Percentiles rank a stretch among this genome's conserved stretches.
Evolutionary conservation across 1,140 invertebrate genomes (phyloP).

Genomic region (Asbolus verrucosus): DNA sequence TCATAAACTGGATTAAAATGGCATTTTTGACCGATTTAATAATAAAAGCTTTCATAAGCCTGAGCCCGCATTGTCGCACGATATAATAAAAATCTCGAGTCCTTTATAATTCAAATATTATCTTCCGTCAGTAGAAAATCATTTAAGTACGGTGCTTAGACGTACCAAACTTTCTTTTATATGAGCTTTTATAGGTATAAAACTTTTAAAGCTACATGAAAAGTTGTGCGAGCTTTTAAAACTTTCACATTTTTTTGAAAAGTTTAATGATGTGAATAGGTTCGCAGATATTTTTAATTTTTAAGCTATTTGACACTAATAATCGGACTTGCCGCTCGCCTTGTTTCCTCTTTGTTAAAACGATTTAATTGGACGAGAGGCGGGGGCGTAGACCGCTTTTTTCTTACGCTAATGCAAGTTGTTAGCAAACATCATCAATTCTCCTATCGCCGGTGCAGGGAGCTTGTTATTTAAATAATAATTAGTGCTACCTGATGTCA

Average conservation of each 20-base stretch:
- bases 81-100: neutral
- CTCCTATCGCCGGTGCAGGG: too few relatives aligned
- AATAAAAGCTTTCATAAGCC: neutral
- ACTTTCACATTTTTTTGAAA: conserved; percentile 13
- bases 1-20: too few relatives aligned
- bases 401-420: neutral
- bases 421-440: neutral
- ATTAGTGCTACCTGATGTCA: conserved; percentile 16
- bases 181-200: conserved; percentile 38
- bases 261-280: conserved; percentile 18
- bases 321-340: neutral
- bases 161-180: conserved; percentile 29
- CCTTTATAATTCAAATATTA: conserved; percentile 10
- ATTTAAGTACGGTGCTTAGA: conserved; percentile 21
- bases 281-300: neutral
- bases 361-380: conserved; percentile 1
- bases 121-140: conserved; percentile 16
- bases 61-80: neutral
- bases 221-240: conserved; percentile 13
- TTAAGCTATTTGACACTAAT: neutral
- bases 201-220: conserved; percentile 17
- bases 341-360: neutral
- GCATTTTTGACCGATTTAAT: too few relatives aligned
- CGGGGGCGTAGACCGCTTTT: neutral
- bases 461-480: conserved; percentile 19